Conservation (phyloP, 2,888 invertebrate species). For the Cordilura impudica region DNA sequence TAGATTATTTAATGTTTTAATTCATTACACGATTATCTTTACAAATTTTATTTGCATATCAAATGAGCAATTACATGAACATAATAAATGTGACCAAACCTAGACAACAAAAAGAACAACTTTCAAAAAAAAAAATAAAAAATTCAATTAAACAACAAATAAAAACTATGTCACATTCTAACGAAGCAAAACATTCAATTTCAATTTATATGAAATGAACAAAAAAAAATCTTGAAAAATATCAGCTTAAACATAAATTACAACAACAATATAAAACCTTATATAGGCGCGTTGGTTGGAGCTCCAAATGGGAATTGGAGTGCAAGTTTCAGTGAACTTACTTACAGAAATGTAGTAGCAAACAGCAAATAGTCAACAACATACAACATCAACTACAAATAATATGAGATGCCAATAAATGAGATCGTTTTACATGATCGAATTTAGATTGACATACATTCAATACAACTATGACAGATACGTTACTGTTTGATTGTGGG, state of each 20-base stretch:
- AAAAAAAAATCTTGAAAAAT: conserved; percentile 7
- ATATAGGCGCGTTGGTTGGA: conserved; percentile 9
- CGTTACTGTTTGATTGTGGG: conserved; percentile 53
- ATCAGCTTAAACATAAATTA: conserved; percentile 36
- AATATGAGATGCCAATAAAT: conserved; percentile 37
- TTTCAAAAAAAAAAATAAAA: conserved; percentile 31
- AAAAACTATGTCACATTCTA: conserved; percentile 55
- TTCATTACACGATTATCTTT: conserved; percentile 30
- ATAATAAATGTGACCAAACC: conserved; percentile 28
- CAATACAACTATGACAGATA: conserved; percentile 22
- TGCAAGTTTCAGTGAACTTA: conserved; percentile 3
- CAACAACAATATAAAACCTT: background rate
- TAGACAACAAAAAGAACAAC: conserved; percentile 39
- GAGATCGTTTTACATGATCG: conserved; percentile 65
- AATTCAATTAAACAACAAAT: conserved; percentile 19
- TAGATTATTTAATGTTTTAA: too few species aligned
- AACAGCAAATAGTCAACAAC: background rate
- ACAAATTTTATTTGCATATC: conserved; percentile 48
- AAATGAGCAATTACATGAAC: conserved; percentile 31
- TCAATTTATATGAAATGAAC: conserved; percentile 47
- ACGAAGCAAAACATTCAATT: conserved; percentile 54
- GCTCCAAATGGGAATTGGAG: conserved; percentile 40
- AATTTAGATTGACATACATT: conserved; percentile 62
- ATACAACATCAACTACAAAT: background rate
- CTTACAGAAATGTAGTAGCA: background rate